A percentile compares a stretch with the other conserved stretches of the same genome.
These are phyloP conservation scores for Craterocephalus amniculus DNA, from an alignment of 2,797 vertebrate species.

Conservation along the genomic window DNA sequence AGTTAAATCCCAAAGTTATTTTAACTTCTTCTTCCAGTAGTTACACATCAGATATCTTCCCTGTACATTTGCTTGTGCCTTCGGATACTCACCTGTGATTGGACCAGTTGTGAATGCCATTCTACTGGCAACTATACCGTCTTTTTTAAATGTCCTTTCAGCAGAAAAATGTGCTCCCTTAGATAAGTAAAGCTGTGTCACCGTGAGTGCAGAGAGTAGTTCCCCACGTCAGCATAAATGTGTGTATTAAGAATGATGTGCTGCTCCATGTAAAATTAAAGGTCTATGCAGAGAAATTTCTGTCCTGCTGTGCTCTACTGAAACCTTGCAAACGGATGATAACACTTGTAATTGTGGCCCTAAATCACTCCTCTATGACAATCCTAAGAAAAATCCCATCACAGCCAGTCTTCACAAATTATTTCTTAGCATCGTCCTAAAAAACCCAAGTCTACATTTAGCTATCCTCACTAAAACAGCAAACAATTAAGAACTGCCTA, in stretches of 20 bases:
- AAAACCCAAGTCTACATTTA: conserved; percentile 42
- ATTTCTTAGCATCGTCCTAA: conserved; percentile 31
- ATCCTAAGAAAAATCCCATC: background rate
- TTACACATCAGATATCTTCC: background rate
- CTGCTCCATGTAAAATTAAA: background rate
- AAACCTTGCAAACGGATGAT: background rate
- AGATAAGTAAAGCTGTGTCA: background rate
- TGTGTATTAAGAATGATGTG: background rate
- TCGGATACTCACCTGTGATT: background rate
- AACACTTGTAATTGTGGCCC: background rate
- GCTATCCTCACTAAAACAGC: conserved; percentile 50
- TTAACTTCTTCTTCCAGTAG: background rate
- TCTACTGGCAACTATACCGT: background rate
- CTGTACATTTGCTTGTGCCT: background rate
- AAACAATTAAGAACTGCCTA: conserved; percentile 48
- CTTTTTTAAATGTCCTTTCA: background rate
- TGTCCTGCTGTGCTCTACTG: background rate
- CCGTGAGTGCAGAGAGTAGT: background rate
- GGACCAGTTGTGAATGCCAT: background rate
- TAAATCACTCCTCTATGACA: background rate
- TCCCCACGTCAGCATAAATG: background rate
- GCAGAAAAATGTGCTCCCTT: background rate
- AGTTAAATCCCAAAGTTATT: background rate
- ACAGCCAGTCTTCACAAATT: conserved; percentile 27
- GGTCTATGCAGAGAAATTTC: background rate